Conservation (phyloP, 2,113 vertebrate genomes). For the Amblyornis subalaris region DNA sequence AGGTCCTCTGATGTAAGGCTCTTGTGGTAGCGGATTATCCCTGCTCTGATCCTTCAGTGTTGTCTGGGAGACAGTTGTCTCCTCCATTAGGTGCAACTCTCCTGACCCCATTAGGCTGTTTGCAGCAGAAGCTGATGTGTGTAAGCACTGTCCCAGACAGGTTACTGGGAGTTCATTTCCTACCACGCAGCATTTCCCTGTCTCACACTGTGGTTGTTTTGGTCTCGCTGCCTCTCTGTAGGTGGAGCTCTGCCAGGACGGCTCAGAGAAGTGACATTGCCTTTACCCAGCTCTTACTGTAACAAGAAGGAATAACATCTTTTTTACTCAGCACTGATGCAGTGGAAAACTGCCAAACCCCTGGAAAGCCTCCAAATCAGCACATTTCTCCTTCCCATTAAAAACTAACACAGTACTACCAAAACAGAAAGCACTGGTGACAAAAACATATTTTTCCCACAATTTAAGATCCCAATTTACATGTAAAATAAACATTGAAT, state of each 20-base stretch:
- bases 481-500: slow-evolving; percentile 66
- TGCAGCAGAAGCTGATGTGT: background rate
- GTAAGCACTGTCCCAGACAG: background rate
- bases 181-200: accelerated
- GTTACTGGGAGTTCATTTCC: background rate
- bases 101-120: background rate
- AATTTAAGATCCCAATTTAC: slow-evolving; percentile 64
- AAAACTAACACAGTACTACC: slow-evolving; percentile 59
- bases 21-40: background rate
- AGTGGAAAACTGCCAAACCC: slow-evolving; percentile 69
- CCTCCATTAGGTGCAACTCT: background rate
- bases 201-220: background rate
- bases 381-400: slow-evolving; percentile 70
- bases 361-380: slow-evolving; percentile 71
- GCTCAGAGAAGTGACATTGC: slow-evolving; percentile 23
- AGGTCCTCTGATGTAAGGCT: background rate
- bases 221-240: background rate
- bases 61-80: background rate
- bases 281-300: slow-evolving; percentile 27
- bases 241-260: background rate
- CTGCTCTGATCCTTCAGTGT: background rate
- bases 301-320: slow-evolving; percentile 38
- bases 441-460: slow-evolving; percentile 58
- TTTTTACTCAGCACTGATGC: slow-evolving; percentile 36
- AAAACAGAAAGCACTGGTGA: slow-evolving; percentile 61